Evolutionary conservation across 2,113 vertebrate genomes (phyloP).

Genomic region (Coregonus clupeaformis): DNA sequence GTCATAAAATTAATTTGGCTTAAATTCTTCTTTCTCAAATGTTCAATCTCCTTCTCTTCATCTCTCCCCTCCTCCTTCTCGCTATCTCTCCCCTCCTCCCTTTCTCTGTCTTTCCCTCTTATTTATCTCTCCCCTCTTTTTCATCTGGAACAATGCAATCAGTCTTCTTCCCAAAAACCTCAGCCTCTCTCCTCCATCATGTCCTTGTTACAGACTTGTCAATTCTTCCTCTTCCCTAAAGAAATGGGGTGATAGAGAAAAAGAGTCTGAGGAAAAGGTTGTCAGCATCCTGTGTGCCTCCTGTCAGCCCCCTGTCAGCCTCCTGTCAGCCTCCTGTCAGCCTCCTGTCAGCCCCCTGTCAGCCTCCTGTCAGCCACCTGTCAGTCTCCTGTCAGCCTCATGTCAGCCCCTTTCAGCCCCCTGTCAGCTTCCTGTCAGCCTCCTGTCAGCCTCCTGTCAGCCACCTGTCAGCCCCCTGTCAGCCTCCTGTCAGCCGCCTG

Average conservation of each 20-base stretch:
- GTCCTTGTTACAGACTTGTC: slow-evolving; percentile 23
- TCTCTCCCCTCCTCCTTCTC: not conserved
- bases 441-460: too few species aligned
- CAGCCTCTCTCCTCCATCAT: not conserved
- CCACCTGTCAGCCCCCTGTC: too few species aligned
- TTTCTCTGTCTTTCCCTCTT: not conserved
- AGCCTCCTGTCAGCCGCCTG: too few species aligned
- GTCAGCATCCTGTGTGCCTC: not conserved
- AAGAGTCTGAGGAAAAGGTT: not conserved
- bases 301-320: slow-evolving; percentile 1
- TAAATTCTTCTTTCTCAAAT: too few species aligned
- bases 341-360: not conserved
- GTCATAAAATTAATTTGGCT: too few species aligned
- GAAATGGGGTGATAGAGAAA: not conserved
- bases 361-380: not conserved
- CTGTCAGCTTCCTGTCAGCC: too few species aligned
- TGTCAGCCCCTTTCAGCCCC: too few species aligned
- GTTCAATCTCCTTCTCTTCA: not conserved
- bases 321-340: not conserved
- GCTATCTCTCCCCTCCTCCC: not conserved
- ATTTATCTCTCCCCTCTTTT: too few species aligned
- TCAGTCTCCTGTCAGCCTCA: not conserved
- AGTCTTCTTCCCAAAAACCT: slow-evolving; percentile 5
- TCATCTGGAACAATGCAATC: slow-evolving; percentile 27
- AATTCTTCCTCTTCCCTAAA: slow-evolving; percentile 12